These are phyloP conservation scores for Thunnus maccoyii DNA, from an alignment of 2,113 vertebrate genomes.

Conservation along the genomic window DNA sequence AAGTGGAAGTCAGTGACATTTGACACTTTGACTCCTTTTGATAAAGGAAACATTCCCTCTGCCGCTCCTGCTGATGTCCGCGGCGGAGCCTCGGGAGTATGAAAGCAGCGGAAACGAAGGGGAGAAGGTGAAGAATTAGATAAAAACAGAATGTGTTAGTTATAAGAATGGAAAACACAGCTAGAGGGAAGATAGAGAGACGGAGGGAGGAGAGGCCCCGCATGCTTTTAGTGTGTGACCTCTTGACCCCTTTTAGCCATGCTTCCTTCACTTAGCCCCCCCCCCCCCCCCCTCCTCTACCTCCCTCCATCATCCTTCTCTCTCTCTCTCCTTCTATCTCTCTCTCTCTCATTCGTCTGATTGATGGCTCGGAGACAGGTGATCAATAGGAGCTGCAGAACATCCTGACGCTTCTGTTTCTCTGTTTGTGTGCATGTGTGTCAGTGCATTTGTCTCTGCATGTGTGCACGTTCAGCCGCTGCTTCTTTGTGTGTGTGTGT, in stretches of 20 bases:
- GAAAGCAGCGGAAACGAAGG: neutral
- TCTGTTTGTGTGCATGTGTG: conserved; percentile 27
- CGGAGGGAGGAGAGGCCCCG: conserved; percentile 40
- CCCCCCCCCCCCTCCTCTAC: neutral
- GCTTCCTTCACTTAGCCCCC: conserved; percentile 63
- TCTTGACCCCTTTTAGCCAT: conserved; percentile 79
- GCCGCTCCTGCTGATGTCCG: conserved; percentile 32
- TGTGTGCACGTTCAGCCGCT: conserved; percentile 5
- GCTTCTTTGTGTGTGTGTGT: neutral
- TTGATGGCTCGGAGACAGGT: conserved; percentile 74
- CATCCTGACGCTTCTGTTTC: conserved; percentile 70
- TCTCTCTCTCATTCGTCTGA: conserved; percentile 59
- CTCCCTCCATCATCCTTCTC: neutral
- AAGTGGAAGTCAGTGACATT: no score
- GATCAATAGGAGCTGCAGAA: conserved; percentile 73
- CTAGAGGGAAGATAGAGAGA: conserved; percentile 18
- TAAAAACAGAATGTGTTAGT: conserved; percentile 54
- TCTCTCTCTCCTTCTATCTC: conserved; percentile 14
- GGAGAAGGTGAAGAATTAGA: conserved; percentile 13
- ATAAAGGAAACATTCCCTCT: neutral
- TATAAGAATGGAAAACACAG: conserved; percentile 55
- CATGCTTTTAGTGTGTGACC: conserved; percentile 80
- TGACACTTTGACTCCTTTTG: no score
- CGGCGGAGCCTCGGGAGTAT: neutral
- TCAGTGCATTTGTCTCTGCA: neutral